Evolutionary conservation across 2,797 vertebrate genomes (phyloP), one percentile per base, ranked within the genome.

Genomic region (Xenopus petersii): DNA sequence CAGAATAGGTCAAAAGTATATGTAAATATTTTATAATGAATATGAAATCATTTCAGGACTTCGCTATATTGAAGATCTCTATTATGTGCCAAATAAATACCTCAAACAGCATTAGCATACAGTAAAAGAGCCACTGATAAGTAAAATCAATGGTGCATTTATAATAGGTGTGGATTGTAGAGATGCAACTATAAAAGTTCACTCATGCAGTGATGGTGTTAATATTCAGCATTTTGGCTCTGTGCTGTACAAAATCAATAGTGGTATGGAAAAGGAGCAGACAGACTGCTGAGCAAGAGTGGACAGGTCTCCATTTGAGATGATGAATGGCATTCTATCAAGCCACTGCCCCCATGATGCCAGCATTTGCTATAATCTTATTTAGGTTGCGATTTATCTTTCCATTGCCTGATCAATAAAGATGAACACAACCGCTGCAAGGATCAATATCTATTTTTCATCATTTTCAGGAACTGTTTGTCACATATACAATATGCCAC

Each of bases 361-460:
- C 86, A 88, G 84, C 85, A 84, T 77, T 79, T 83, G 86, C 89
- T 82, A 81, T 88, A 86, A 89, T 90, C 85, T 87, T 82, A 85
- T 88, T 88, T 86, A 83, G 83, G 81, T 83, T 82, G 87, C 77
- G 81, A 95, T 96, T 95, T 88, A 91, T 95, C 94, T 95, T 94
- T 87, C 92, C 94, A 91, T 86, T 75, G 84, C 79, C 79, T 79
- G 89, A 92, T 97, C 94, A 93, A 97, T 95, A 91, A 88, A 93
- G 93, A 95, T 94, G 93, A 96, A 94, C 91, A 93, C 86, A 88
- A 86, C 91, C 91, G 91, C 91, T 94, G 91, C 93, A 87, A 81
- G 24, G 92, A 96, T 96, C 93, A 87, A 96, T 95, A 88, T 88
- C 84, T 85, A 87, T 93, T 91, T 91, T 93, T 93, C 93, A 89